Conservation (phyloP, 2,797 vertebrate genomes). For the Characodon lateralis region DNA sequence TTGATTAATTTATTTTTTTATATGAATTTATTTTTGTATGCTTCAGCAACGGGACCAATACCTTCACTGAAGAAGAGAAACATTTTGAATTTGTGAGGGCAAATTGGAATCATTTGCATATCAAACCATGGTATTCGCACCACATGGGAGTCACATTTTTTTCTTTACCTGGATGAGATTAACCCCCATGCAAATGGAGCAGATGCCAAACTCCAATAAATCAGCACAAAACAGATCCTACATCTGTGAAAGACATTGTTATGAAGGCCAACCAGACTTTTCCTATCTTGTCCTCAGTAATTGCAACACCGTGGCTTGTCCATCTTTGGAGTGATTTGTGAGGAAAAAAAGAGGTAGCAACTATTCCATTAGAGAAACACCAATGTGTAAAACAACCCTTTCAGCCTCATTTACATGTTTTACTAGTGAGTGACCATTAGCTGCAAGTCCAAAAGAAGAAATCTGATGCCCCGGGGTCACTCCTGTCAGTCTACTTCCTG, state of each 20-base stretch:
- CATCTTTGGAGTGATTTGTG: slow-evolving; percentile 72
- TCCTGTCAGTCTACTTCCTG: slow-evolving; percentile 27
- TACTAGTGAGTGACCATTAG: slow-evolving; percentile 62
- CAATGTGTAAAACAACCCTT: slow-evolving; percentile 55
- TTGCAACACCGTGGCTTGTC: slow-evolving; percentile 68
- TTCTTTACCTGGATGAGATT: slow-evolving; percentile 74
- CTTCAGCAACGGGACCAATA: slow-evolving; percentile 66
- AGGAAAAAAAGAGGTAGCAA: slow-evolving; percentile 49
- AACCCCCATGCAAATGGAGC: slow-evolving; percentile 78
- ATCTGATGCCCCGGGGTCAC: slow-evolving; percentile 36
- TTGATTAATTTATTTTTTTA: slow-evolving; percentile 55
- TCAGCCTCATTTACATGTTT: slow-evolving; percentile 66
- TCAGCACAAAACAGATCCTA: slow-evolving; percentile 69
- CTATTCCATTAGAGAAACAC: slow-evolving; percentile 40
- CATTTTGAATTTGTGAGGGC: slow-evolving; percentile 57
- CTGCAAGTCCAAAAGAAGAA: slow-evolving; percentile 43
- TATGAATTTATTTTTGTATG: slow-evolving; percentile 58
- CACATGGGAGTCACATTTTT: slow-evolving; percentile 68
- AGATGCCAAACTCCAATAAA: slow-evolving; percentile 78
- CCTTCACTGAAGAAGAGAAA: slow-evolving; percentile 56
- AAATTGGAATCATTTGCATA: slow-evolving; percentile 71
- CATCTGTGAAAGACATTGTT: slow-evolving; percentile 69
- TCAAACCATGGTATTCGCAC: slow-evolving; percentile 66
- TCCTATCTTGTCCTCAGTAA: slow-evolving; percentile 60
- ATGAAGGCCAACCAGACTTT: slow-evolving; percentile 62